Base-by-base conservation (phyloP, 2,888 invertebrate species). In the Aricia artaxerxes region DNA sequence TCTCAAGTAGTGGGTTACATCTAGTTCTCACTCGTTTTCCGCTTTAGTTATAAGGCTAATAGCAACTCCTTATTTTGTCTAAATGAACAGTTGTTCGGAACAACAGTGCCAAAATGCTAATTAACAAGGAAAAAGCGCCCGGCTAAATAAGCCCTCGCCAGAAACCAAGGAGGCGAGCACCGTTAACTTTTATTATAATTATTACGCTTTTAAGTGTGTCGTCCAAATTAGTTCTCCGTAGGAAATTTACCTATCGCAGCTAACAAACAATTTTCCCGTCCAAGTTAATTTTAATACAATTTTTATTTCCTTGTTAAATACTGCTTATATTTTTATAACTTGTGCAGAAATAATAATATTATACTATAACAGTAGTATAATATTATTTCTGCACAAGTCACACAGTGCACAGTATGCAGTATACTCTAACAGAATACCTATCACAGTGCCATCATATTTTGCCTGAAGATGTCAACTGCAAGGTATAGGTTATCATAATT, bases 51-150 rank as follows among this genome's bases (percentile, higher is more conserved):
- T 53, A 75, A 53, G 24, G 49, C 76, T 76, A 24, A 16, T 76
- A 60, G 57, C 60, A 61, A 35, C 60, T 75, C 83, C 80, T 82
- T 81, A 81, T 82, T 82, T 82, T 81, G 82, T 84, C 86, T 88
- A 86, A 86, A 85, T 87, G 88, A 87, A 88, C 88, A 91, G 91
- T 90, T 92, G 89, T 90, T 89, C 88, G 87, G 87, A 88, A 89
- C 88, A 87, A 91, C 92, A 91, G 91, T 90, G 92, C 92, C 93
- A 92, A 93, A 92, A 92, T 92, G 92, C 92, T 93, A 93, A 93
- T 93, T 93, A 93, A 91, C 91, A 91, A 88, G 87, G 87, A 87
- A 87, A 88, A 90, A 90, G 76, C 86, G 88, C 86, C 86, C 88
- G 87, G 90, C 89, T 86, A 92, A 93, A 91, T 90, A 91, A 92